A percentile compares a stretch with the other conserved stretches of the same genome.
Conservation (phyloP, 2,888 invertebrate genomes). For the Rugalucina vietnamica region DNA sequence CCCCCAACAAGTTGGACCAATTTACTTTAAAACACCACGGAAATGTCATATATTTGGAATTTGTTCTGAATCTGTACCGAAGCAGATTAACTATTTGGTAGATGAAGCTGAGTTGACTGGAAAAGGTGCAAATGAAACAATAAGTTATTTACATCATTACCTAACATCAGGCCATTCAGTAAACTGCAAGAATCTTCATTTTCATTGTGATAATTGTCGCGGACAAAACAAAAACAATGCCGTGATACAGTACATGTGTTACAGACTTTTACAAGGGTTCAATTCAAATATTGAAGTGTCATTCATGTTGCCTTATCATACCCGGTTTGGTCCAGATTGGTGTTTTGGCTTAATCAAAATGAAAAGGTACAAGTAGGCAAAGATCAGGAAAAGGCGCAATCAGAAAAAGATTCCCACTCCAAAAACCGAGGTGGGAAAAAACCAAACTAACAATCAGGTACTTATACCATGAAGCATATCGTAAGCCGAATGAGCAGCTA, state of each 20-base stretch:
- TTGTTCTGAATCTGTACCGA: not conserved
- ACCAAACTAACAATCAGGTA: no score
- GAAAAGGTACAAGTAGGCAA: no score
- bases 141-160: not conserved
- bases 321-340: not conserved
- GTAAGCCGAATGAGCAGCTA: no score
- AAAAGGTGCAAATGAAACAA: not conserved
- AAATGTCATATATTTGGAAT: not conserved
- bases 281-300: not conserved
- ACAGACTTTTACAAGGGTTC: not conserved
- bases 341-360: not conserved
- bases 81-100: not conserved
- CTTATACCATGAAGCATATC: no score
- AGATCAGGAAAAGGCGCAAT: no score
- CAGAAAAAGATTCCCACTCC: no score
- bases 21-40: not conserved
- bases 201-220: not conserved
- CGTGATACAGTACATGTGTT: not conserved
- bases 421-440: no score
- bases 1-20: not conserved
- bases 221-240: slow-evolving; percentile 10
- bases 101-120: not conserved
- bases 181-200: not conserved
- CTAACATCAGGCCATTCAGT: not conserved
- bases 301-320: not conserved